These are phyloP conservation scores for Perodicticus potto DNA, from an alignment of 2,797 vertebrate species.

Conservation along the genomic window DNA sequence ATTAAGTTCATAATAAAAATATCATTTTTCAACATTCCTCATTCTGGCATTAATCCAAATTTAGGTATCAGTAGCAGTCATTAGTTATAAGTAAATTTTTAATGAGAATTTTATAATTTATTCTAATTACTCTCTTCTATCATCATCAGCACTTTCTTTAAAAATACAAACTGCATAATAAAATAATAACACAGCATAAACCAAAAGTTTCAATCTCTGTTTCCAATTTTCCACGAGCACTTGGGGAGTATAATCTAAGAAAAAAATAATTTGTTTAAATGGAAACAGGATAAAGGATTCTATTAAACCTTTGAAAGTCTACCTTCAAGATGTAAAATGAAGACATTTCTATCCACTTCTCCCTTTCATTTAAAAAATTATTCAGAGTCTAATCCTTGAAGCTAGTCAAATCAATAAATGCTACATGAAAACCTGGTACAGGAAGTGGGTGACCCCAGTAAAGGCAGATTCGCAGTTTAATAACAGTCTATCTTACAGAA, in stretches of 20 bases:
- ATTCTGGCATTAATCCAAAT: conserved; percentile 41
- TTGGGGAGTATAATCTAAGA: not conserved
- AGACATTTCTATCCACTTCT: conserved; percentile 1
- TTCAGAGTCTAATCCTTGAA: conserved; percentile 41
- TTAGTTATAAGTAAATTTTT: conserved; percentile 39
- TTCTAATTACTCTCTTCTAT: not conserved
- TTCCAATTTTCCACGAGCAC: not conserved
- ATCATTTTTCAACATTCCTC: conserved; percentile 46
- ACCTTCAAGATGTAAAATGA: conserved; percentile 21
- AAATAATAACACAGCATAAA: conserved; percentile 63
- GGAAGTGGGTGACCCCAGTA: not conserved
- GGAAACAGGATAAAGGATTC: not conserved
- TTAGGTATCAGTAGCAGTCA: not conserved
- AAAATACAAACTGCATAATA: conserved; percentile 23
- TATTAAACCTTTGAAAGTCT: conserved; percentile 40
- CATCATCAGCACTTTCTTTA: conserved; percentile 3
- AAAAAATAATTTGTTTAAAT: conserved; percentile 18
- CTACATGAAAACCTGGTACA: not conserved
- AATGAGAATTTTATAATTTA: conserved; percentile 50
- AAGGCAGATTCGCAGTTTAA: conserved; percentile 39
- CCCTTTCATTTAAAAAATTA: conserved; percentile 52
- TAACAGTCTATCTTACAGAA: conserved; percentile 18
- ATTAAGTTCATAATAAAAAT: conserved; percentile 59
- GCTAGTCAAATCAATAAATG: conserved; percentile 45
- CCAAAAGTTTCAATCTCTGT: conserved; percentile 33